Base-by-base conservation (phyloP, 1,140 invertebrate species). In the Amphibalanus amphitrite region DNA sequence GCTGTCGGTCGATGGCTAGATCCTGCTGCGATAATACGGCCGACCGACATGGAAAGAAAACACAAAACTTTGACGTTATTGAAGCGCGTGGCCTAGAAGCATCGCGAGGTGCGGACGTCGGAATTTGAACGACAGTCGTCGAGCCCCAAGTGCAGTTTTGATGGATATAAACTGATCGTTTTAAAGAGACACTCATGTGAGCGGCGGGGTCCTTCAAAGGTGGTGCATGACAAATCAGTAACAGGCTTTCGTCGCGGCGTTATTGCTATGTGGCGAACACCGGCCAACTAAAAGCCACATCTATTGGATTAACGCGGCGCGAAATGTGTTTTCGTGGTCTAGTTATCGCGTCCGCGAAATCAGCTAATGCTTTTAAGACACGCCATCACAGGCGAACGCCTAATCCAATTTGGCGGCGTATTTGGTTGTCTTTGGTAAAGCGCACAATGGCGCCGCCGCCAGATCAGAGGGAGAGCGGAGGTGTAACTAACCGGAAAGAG, bases 311-410 rank as follows among this genome's bases (percentile, higher is more conserved):
- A 59, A 13, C 47, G 10, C 47, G 47, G 10, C 47, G 47, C 47
- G 47, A 59, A 59, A 59, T 59, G 10, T 59, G 47, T 59, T 59
- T 59, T 59, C 47, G 47, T 23, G 47, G 47, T 59, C 47, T 59
- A 59, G 47, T 59, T 59, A 59, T 59, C 47, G 47, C 20, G 47
- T 1, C 47, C 20, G 47, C 47, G 23, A 59, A 59, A 59, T 59
- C 47, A 59, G 47, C 47, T 59, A 59, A 59, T 59, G 47, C 47
- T 59, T 59, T 59, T 59, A 59, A 59, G 47, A 59, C 47, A 59
- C 47, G 47, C 47, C 47, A 59, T 13, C 47, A 13, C 10, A 13
- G 47, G 47, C 47, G 47, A 20, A 13, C 20, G 47, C 47, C 47
- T 59, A 59, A 59, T 59, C 47, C 47, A 59, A 59, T 59, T 59